phyloP scores from a whole-genome alignment of 2,797 vertebrate genomes.

The Clarias pachynema region DNA sequence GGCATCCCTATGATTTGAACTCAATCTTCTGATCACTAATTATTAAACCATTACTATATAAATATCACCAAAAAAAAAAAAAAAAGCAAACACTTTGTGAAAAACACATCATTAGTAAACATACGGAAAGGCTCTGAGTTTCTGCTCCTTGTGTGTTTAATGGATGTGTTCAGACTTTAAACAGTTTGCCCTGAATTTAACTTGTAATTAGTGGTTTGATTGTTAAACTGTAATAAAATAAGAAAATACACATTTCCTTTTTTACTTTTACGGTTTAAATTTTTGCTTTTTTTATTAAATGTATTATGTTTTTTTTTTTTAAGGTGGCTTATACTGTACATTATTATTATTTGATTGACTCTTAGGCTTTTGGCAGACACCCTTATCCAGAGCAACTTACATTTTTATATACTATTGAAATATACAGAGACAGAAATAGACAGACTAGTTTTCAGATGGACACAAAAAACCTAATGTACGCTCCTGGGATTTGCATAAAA shows the following conservation, averaged over 20 bases:
- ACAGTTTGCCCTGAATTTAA: neutral
- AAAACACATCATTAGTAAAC: neutral
- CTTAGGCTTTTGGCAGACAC: neutral
- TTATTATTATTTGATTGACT: neutral
- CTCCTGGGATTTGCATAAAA: no score
- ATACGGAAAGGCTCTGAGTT: neutral
- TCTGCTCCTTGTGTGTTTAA: neutral
- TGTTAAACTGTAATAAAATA: neutral
- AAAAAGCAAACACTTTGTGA: neutral
- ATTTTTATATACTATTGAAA: no score
- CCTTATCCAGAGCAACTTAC: no score
- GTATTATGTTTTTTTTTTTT: neutral
- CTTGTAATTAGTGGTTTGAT: neutral
- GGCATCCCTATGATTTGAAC: neutral
- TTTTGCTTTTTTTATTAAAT: neutral
- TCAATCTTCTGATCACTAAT: neutral
- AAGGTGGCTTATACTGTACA: neutral
- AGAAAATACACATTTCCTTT: neutral
- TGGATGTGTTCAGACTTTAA: neutral
- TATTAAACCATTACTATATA: neutral
- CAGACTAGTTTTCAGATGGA: no score
- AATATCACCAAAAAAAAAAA: neutral
- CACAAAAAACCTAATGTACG: no score
- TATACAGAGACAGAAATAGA: no score
- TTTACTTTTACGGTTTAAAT: neutral